Base-by-base conservation (phyloP, 2,888 invertebrate genomes). In the Plebejus anna region DNA sequence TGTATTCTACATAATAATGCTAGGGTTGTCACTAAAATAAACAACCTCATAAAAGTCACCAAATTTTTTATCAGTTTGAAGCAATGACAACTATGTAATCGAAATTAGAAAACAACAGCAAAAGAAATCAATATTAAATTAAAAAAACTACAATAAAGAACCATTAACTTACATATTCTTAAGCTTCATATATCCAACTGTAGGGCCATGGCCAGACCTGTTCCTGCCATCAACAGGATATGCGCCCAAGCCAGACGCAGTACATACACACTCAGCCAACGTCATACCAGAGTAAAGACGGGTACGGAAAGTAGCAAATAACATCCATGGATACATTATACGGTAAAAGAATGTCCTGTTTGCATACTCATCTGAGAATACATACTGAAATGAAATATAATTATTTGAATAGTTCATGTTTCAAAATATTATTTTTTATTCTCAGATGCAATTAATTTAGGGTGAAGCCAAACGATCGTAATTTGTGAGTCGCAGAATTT, bases 231-330 rank as follows among this genome's bases (percentile, higher is more conserved):
- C 92, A 0, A 94, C 94, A 0, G 99, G 99, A 89, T 99, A 99
- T 0, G 97, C 98, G 2, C 99, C 99, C 16, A 99, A 92, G 0
- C 98, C 98, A 2, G 97, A 96, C 88, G 97, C 96, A 22, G 97
- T 97, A 85, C 98, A 98, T n/a, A 98, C 97, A 87, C 97, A 97
- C 89, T 99, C 99, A 0, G 98, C 97, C 76, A 99, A 88, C 0
- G 97, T 96, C 95, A 99, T 96, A 0, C 98, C 99, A 16, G 96
- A 95, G 87, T 98, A 99, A 81, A 99, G 97, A 76, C 99, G 95
- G 92, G 97, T 96, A 6, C 98, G 96, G 89, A 99, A 99, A 77
- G 96, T 96, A 75, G 97, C 95, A 87, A 99, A 99, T 78, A 97
- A 94, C 0, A 97, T 97, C 94, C 97, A 97, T 80, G 98, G 96